phyloP scores from a whole-genome alignment of 2,888 invertebrate genomes.

The Lepidochitona cinerea region DNA sequence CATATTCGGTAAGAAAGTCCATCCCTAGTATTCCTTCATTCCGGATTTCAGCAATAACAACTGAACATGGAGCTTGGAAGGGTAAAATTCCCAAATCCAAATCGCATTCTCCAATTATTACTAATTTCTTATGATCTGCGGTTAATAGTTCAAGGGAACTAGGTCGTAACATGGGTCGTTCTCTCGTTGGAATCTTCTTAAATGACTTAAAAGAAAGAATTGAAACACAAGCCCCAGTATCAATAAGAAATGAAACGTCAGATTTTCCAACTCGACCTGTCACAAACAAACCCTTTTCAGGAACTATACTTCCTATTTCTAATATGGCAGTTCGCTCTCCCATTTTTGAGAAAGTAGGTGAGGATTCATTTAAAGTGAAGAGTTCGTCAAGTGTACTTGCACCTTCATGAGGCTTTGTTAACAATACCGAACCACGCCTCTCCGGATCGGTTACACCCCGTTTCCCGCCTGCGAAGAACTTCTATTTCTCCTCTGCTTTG shows the following conservation, averaged over 20 bases:
- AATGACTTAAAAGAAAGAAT: not conserved
- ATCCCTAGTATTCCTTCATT: not conserved
- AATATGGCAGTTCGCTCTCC: not conserved
- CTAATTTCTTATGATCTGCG: not conserved
- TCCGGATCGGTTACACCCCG: not conserved
- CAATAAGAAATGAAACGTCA: not conserved
- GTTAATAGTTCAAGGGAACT: not conserved
- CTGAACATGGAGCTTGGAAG: not conserved
- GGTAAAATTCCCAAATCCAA: no score
- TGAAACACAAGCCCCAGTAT: not conserved
- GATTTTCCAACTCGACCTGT: not conserved
- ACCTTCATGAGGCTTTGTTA: not conserved
- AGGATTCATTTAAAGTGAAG: not conserved
- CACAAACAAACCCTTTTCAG: not conserved
- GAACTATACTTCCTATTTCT: not conserved
- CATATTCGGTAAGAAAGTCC: not conserved
- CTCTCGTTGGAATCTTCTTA: not conserved
- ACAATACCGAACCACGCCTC: not conserved
- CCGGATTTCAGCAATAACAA: not conserved
- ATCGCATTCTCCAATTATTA: not conserved
- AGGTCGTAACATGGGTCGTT: not conserved
- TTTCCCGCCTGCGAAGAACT: not conserved
- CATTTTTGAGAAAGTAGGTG: not conserved
- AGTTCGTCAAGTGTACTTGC: not conserved
- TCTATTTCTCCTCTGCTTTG: not conserved